phyloP scores from a whole-genome alignment of 2,888 invertebrate species.

The Mantis religiosa region DNA sequence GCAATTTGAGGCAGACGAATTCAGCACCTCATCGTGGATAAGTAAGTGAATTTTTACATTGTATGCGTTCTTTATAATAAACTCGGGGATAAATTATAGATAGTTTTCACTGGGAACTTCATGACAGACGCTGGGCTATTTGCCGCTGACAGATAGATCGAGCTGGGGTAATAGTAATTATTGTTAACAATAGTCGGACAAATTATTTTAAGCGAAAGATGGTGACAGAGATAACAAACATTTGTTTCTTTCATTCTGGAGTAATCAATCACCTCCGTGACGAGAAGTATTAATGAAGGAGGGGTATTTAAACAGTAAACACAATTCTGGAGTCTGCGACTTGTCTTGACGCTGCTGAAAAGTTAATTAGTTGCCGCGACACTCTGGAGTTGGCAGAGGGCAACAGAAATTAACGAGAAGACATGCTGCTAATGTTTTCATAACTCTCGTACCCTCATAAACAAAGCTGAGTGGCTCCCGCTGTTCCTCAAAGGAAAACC shows the following conservation, averaged over 20 bases:
- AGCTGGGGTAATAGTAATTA: no score
- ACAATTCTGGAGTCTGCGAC: not conserved
- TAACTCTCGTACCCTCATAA: not conserved
- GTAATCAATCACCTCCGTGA: not conserved
- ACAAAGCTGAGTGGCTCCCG: not conserved
- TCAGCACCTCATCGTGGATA: no score
- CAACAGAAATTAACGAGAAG: slow-evolving; percentile 10
- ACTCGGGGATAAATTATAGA: no score
- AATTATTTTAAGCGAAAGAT: not conserved
- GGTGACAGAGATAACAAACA: not conserved
- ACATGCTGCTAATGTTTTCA: slow-evolving; percentile 2
- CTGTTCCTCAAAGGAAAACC: not conserved
- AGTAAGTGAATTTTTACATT: no score
- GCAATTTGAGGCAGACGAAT: no score
- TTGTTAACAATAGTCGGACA: no score
- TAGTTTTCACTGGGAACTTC: no score
- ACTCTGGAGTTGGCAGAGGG: not conserved
- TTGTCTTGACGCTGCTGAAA: not conserved
- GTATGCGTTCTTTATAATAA: no score
- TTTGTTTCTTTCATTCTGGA: not conserved
- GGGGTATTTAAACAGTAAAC: not conserved
- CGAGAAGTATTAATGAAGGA: not conserved
- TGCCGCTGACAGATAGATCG: no score
- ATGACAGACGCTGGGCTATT: no score
- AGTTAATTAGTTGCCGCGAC: not conserved